These are phyloP conservation scores for Clarias gariepinus DNA, from an alignment of 2,113 vertebrate genomes.

Conservation along the genomic window DNA sequence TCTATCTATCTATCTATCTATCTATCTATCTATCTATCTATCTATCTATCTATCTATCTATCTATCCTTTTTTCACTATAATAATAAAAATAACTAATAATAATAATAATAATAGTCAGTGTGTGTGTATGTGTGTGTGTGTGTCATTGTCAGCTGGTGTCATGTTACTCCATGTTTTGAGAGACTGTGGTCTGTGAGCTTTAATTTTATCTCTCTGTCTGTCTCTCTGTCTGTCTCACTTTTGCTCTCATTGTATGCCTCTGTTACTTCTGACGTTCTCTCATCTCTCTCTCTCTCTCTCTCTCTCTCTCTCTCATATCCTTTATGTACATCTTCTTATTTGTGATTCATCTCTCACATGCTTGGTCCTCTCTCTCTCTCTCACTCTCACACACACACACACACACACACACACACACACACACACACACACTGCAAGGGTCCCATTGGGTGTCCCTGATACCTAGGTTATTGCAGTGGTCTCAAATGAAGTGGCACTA, in stretches of 20 bases:
- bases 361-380: conserved; percentile 10
- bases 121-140: too few relatives aligned
- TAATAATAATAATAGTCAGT: too few relatives aligned
- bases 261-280: too few relatives aligned
- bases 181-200: too few relatives aligned
- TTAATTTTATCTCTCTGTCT: conserved; percentile 55
- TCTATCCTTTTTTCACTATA: background rate
- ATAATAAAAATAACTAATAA: too few relatives aligned
- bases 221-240: background rate
- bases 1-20: conserved; percentile 10
- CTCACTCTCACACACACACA: background rate
- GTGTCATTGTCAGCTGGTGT: too few relatives aligned
- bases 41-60: conserved; percentile 57
- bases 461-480: conserved; percentile 75
- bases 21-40: conserved; percentile 6
- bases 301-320: background rate
- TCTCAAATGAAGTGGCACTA: conserved; percentile 78
- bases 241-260: background rate
- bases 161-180: too few relatives aligned
- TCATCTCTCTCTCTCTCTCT: background rate
- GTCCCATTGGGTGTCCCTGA: conserved; percentile 78
- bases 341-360: conserved; percentile 5
- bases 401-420: conserved; percentile 20
- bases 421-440: conserved; percentile 57
- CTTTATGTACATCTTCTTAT: conserved; percentile 37